Evolutionary conservation across 2,888 invertebrate species (phyloP).

Genomic region (Chrysodeixis includens): DNA sequence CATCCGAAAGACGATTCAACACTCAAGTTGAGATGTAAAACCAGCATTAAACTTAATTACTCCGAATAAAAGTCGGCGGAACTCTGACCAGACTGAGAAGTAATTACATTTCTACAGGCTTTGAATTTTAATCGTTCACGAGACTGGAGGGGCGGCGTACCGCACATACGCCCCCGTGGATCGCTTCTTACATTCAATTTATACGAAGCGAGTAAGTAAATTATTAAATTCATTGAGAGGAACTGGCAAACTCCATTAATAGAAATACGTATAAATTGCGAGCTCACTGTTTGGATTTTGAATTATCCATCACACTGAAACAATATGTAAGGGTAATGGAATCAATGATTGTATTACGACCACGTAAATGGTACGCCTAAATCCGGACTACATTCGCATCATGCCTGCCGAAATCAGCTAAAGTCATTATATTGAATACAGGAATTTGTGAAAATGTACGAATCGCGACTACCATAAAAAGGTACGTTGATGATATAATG

Average conservation of each 20-base stretch:
- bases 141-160: slow-evolving; percentile 54
- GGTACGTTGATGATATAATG: slow-evolving; percentile 3
- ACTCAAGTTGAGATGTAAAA: slow-evolving; percentile 77
- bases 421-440: not conserved
- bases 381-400: not conserved
- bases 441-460: not conserved
- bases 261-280: slow-evolving; percentile 42
- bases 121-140: slow-evolving; percentile 85
- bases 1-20: slow-evolving; percentile 68
- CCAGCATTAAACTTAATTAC: slow-evolving; percentile 85
- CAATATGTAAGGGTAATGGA: slow-evolving; percentile 36
- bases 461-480: not conserved
- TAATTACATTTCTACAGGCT: slow-evolving; percentile 87
- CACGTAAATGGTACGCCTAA: slow-evolving; percentile 10
- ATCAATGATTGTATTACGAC: slow-evolving; percentile 24
- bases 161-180: slow-evolving; percentile 58
- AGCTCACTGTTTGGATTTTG: slow-evolving; percentile 17
- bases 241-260: slow-evolving; percentile 41
- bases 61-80: slow-evolving; percentile 80
- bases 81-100: slow-evolving; percentile 83
- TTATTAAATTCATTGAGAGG: slow-evolving; percentile 54
- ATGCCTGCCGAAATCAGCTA: not conserved
- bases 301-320: slow-evolving; percentile 26
- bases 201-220: slow-evolving; percentile 53
- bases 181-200: slow-evolving; percentile 65